Percentiles rank a stretch among this genome's conserved stretches.
phyloP scores from a whole-genome alignment of 1,140 invertebrate genomes.

The Platyura marginata region DNA sequence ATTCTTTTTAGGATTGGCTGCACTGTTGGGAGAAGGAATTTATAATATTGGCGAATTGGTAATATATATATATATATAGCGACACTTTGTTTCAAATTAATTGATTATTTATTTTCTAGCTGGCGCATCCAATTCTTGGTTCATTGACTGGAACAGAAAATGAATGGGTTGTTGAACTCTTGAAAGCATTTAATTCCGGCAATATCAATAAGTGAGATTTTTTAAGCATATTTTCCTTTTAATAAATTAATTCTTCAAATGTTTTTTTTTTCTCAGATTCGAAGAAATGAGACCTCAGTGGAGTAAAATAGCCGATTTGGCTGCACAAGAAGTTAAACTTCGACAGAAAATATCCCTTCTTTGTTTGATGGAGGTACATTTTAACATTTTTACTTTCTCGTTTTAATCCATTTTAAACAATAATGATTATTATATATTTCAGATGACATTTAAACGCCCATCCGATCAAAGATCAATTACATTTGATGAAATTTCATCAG shows the following conservation, averaged over 20 bases:
- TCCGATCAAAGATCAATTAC: conserved; percentile 59
- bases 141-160: conserved; percentile 65
- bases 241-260: not conserved
- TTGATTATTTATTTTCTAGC: conserved; percentile 25
- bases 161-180: conserved; percentile 75
- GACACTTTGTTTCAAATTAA: not conserved
- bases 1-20: conserved; percentile 82
- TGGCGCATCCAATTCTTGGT: conserved; percentile 86
- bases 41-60: conserved; percentile 96
- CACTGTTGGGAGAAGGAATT: conserved; percentile 83
- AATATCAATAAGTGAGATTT: conserved; percentile 43
- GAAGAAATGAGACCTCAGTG: conserved; percentile 65
- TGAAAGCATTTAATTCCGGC: conserved; percentile 86
- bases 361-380: conserved; percentile 82
- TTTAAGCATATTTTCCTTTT: not conserved
- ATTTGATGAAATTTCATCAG: conserved; percentile 78
- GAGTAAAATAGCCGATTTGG: conserved; percentile 71
- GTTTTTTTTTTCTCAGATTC: conserved; percentile 34
- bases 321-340: conserved; percentile 64
- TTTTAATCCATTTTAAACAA: too few species aligned
- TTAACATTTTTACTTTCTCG: not conserved
- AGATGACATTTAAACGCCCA: conserved; percentile 57
- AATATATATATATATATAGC: conserved; percentile 7
- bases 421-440: too few species aligned
- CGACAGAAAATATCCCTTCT: conserved; percentile 86